Evolutionary conservation across 2,797 vertebrate genomes (phyloP), one percentile per base, ranked within the genome.

Genomic region (Poecile montanus): DNA sequence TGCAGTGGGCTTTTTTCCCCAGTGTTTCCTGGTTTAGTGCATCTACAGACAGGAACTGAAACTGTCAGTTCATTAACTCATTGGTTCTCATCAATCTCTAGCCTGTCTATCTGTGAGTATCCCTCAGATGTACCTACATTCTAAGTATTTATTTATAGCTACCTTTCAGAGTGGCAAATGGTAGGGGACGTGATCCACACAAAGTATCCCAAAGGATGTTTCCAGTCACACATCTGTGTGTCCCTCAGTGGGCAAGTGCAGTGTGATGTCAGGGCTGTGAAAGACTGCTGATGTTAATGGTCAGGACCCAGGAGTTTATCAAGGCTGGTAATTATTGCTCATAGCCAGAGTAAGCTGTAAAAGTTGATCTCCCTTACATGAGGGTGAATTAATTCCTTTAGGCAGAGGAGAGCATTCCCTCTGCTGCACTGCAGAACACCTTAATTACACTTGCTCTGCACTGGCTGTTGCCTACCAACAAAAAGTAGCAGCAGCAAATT

Each of bases 401-500:
- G 51, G 47, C 66, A 90, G 66, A 30, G 51, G 53, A 60, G 45
- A 73, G 26, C 48, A 20, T 56, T 82, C 57, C 70, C 60, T 80
- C 13, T 71, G 73, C 83, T 83, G 61, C 65, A 63, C 47, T 84
- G 54, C 73, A 72, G 68, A 60, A 68, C 78, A 71, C 70, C 54
- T 94, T 85, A 71, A 84, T 91, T 88, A 75, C 40, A 16, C 38
- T 48, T 65, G 23, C 65, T 70, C 68, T 85, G 60, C 6, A 11
- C 65, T 94, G 29, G 22, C 74, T 51, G 22, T 70, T 91, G 66
- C 66, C 88, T 79, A 7, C 77, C 47, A 51, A 47, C n/a, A 80
- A 16, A 71, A 88, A 94, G 45, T 18, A 84, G n/a, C 22, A 60
- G 47, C 65, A 67, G 60, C 51, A 91, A 71, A 89, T 86, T 78